Conservation (phyloP, 1,140 invertebrate species). For the Oncopodura yosiiana region DNA sequence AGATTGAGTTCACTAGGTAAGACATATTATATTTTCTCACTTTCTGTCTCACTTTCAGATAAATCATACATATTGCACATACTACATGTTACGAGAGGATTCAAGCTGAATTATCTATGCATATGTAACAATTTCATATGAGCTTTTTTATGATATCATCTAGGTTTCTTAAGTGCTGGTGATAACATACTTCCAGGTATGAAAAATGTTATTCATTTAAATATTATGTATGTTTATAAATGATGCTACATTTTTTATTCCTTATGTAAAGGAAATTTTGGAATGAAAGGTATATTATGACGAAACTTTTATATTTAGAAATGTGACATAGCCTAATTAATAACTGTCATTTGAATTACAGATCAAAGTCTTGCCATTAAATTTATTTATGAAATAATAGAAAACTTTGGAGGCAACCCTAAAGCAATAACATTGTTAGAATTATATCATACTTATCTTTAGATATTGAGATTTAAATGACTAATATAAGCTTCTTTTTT, state of each 20-base stretch:
- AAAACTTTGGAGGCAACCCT: constrained; percentile 42
- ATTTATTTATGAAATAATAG: constrained; percentile 43
- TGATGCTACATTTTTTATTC: neutral
- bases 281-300: no score
- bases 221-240: neutral
- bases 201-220: constrained; percentile 2
- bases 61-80: neutral
- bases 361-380: constrained; percentile 43
- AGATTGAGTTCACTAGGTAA: constrained; percentile 16
- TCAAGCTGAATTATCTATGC: neutral
- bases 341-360: no score
- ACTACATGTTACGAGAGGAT: neutral
- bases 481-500: no score
- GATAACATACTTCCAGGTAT: constrained; percentile 17
- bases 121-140: neutral
- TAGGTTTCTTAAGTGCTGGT: constrained; percentile 29
- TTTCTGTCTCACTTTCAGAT: neutral
- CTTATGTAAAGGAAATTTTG: constrained; percentile 46
- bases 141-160: neutral
- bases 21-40: neutral
- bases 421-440: no score
- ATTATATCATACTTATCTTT: no score
- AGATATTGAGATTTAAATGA: no score
- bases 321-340: no score
- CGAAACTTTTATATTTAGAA: no score